These are phyloP conservation scores for Acrocephalus kingi DNA, from an alignment of 2,113 vertebrate genomes.

Conservation along the genomic window DNA sequence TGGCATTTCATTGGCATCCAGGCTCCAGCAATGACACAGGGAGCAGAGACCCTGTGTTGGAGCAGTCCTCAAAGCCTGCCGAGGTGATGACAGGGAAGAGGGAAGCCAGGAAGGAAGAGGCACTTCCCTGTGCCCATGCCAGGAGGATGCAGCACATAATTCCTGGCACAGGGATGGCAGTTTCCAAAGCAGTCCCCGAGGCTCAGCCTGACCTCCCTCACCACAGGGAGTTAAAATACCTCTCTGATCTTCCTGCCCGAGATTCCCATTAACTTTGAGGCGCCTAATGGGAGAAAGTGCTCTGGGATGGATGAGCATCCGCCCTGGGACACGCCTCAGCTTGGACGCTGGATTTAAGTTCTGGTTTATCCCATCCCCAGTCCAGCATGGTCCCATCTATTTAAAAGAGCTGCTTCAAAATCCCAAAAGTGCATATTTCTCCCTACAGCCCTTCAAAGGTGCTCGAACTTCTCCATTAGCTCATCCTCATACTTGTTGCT, in stretches of 20 bases:
- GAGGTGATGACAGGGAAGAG: neutral
- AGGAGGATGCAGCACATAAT: neutral
- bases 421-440: neutral
- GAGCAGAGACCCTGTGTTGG: neutral
- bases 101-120: neutral
- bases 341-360: neutral
- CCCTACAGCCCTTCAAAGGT: neutral
- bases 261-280: neutral
- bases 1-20: fast-evolving
- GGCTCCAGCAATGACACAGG: neutral
- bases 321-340: fast-evolving
- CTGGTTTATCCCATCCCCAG: neutral
- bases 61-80: neutral
- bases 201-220: neutral
- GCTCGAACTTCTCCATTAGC: neutral
- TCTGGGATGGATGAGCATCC: fast-evolving
- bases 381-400: neutral
- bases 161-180: neutral
- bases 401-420: neutral
- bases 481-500: neutral
- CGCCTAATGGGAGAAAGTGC: neutral
- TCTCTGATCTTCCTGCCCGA: neutral
- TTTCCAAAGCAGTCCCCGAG: neutral
- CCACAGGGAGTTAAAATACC: neutral
- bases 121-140: fast-evolving